Evolutionary conservation across 35 echinoderm and acorn worm species (phyloP).

Genomic region (Ophiothrix spiculata): DNA sequence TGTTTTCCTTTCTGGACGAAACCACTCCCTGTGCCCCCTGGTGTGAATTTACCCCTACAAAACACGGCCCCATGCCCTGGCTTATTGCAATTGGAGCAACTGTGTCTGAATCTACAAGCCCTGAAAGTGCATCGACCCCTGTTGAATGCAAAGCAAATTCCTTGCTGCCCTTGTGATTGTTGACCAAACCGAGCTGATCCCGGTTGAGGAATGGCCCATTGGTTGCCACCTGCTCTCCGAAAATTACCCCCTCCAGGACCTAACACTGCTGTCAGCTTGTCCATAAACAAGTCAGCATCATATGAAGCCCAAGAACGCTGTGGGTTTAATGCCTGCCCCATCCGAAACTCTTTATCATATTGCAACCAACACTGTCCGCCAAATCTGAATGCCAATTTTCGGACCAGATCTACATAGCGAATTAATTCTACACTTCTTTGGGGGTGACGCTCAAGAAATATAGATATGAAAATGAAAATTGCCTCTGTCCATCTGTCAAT

Average conservation of each 20-base stretch:
- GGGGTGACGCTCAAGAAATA: slow-evolving; percentile 19
- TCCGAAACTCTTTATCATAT: neutral
- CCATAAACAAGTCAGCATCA: neutral
- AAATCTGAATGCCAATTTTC: neutral
- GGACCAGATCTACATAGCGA: slow-evolving; percentile 14
- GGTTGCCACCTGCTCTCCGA: neutral
- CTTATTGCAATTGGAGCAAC: too few relatives aligned
- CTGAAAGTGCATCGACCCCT: too few relatives aligned
- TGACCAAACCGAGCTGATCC: too few relatives aligned
- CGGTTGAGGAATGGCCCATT: neutral
- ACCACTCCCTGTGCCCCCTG: too few relatives aligned
- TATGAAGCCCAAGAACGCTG: neutral
- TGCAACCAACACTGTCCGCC: neutral
- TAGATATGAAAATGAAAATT: slow-evolving; percentile 6
- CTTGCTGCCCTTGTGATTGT: too few relatives aligned
- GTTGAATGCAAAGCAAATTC: too few relatives aligned
- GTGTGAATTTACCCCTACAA: too few relatives aligned
- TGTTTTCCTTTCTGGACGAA: too few relatives aligned
- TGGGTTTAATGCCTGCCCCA: neutral
- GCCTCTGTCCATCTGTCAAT: slow-evolving; percentile 29
- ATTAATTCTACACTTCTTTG: neutral
- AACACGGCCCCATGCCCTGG: too few relatives aligned
- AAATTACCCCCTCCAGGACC: neutral
- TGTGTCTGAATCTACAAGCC: too few relatives aligned
- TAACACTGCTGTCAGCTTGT: neutral